Evolutionary conservation across 2,113 vertebrate genomes (phyloP).

Genomic region (Gorsachius goisagi): DNA sequence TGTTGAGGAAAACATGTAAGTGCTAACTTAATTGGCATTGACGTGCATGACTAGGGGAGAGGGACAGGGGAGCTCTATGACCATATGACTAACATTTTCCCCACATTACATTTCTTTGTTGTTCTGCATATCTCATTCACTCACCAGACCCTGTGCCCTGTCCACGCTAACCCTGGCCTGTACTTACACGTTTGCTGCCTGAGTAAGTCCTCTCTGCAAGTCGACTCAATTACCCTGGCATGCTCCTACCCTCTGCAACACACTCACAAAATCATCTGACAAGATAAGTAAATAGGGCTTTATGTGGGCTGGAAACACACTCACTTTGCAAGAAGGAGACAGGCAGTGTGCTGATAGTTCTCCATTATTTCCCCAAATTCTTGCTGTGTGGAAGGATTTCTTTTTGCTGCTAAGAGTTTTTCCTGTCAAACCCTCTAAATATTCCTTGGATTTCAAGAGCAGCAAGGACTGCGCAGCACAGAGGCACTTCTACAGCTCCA

Average conservation of each 20-base stretch:
- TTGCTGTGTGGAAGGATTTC: background rate
- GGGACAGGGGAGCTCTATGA: background rate
- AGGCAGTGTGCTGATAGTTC: background rate
- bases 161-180: background rate
- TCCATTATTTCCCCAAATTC: background rate
- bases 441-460: background rate
- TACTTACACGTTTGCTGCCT: background rate
- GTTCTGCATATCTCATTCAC: background rate
- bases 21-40: background rate
- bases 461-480: background rate
- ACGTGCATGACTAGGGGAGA: too few species aligned
- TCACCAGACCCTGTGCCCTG: background rate
- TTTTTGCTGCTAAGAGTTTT: background rate
- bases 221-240: fast-evolving
- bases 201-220: background rate
- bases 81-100: background rate
- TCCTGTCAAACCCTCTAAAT: background rate
- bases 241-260: background rate
- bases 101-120: background rate
- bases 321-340: background rate
- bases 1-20: background rate
- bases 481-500: background rate
- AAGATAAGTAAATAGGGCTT: background rate
- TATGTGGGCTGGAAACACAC: background rate
- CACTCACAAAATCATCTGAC: conserved; percentile 1